Base-by-base conservation (phyloP, 2,113 vertebrate genomes). In the Hydropotes inermis region DNA sequence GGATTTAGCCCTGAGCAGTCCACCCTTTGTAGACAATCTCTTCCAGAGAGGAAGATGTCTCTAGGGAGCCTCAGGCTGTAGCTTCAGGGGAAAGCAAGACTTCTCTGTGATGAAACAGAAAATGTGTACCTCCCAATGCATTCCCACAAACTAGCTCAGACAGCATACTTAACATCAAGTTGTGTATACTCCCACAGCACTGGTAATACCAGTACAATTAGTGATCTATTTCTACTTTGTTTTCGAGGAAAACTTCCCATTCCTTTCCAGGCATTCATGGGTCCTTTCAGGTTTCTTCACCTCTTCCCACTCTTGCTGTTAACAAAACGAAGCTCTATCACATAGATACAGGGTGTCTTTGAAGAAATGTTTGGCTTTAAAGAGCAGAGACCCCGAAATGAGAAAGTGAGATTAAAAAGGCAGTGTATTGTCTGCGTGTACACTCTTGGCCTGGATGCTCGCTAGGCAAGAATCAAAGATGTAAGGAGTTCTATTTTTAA, bases 401-500 rank as follows among this genome's bases (percentile, higher is more conserved):
- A 82, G 92, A 90, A 89, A 67, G 57, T 16, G 16, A 91, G 52
- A 87, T 57, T 55, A 79, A 96, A 96, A 96, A 97, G 52, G 25
- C 58, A 25, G 55, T 61, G 57, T 87, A 74, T 45, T 91, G 85
- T 94, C 88, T 70, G 10, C 43, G 39, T 33, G 47, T 28, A 74
- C 76, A 50, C 88, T 60, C 83, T 45, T 76, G 96, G 87, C 47
- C 88, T 23, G 14, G 55, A 17, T 0, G 33, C 43, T 45, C 50
- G 9, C 87, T 67, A 33, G 90, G 84, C 91, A 52, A 61, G 67
- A 95, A 70, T 33, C 27, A 7, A 94, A 95, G 87, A 60, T 13
- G 30, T 52, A 39, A 84, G 47, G 61, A 36, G n/a, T 91, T 94
- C 82, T 95, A 54, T 89, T 95, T 96, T 94, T 95, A 94, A 86